phyloP scores from a whole-genome alignment of 2,797 vertebrate genomes.

The Coreius guichenoti region DNA sequence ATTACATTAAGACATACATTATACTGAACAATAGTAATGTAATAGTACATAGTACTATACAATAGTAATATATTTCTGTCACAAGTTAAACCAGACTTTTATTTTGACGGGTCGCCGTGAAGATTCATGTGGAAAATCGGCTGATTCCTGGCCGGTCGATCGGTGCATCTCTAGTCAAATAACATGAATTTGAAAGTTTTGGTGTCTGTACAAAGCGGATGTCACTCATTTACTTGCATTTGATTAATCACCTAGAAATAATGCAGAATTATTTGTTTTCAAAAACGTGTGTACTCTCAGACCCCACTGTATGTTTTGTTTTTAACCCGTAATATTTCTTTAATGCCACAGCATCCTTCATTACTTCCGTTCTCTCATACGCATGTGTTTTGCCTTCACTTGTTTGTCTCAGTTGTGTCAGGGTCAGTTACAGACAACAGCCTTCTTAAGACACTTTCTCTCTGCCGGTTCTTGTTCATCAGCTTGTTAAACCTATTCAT shows the following conservation, averaged over 20 bases:
- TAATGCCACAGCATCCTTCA: background rate
- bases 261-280: no score
- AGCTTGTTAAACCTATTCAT: background rate
- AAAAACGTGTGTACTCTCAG: background rate
- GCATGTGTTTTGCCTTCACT: constrained; percentile 33
- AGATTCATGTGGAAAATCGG: no score
- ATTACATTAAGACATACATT: no score
- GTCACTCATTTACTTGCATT: background rate
- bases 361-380: background rate
- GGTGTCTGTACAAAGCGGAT: background rate
- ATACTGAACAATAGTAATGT: no score
- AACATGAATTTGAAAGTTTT: background rate
- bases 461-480: background rate
- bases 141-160: no score
- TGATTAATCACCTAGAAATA: background rate
- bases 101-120: no score
- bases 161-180: no score
- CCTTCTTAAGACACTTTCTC: background rate
- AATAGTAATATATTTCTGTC: no score
- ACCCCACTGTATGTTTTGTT: background rate
- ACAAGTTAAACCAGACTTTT: no score
- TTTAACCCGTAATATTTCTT: constrained; percentile 6
- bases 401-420: constrained; percentile 49
- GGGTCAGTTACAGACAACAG: constrained; percentile 65
- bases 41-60: no score